Conservation (phyloP, 2,888 invertebrate species). For the Platycheirus albimanus region DNA sequence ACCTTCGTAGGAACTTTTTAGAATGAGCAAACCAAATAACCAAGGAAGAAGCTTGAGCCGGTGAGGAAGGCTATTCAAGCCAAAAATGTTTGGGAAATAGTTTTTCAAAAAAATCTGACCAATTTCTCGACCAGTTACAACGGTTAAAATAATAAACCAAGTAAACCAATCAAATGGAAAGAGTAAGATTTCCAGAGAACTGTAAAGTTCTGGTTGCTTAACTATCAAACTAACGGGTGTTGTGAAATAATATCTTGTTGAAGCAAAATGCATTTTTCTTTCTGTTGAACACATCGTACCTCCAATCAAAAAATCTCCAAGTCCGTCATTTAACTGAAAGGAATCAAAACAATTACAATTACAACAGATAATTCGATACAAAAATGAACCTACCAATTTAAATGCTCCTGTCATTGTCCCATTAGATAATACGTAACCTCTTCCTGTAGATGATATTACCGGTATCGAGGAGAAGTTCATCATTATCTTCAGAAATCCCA, state of each 20-base stretch:
- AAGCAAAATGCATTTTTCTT: neutral
- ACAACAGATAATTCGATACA: neutral
- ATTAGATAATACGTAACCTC: neutral
- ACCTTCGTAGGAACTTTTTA: conserved; percentile 29
- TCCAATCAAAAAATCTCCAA: conserved; percentile 14
- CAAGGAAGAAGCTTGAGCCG: neutral
- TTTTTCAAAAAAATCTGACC: neutral
- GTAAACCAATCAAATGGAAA: conserved; percentile 25
- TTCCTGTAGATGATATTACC: neutral
- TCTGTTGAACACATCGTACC: neutral
- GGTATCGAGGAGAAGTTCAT: neutral
- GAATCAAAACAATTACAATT: neutral
- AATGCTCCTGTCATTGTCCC: neutral
- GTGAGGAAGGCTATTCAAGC: no score
- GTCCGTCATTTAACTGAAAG: neutral
- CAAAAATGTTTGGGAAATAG: neutral
- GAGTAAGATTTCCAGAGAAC: conserved; percentile 16
- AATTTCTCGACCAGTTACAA: neutral
- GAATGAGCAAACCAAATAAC: conserved; percentile 4
- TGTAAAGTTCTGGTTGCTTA: neutral
- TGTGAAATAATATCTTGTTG: conserved; percentile 7
- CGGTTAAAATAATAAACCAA: neutral
- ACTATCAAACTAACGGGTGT: neutral
- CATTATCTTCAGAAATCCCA: no score
- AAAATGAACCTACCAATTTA: neutral